phyloP scores from a whole-genome alignment of 2,113 vertebrate genomes.

The Saccopteryx bilineata region DNA sequence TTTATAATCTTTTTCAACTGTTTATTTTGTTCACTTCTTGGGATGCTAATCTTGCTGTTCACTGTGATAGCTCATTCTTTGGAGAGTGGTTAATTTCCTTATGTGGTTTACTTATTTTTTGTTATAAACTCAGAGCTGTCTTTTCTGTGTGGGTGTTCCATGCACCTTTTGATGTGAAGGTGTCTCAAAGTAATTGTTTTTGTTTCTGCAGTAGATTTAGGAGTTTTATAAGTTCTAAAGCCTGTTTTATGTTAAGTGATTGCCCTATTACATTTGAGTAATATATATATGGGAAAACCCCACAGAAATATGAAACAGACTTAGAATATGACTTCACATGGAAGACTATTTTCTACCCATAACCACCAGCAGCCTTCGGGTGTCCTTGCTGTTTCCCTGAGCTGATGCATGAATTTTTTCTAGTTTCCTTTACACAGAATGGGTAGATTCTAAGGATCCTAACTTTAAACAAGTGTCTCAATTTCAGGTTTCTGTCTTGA shows the following conservation, averaged over 20 bases:
- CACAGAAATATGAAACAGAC: background rate
- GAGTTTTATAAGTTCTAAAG: background rate
- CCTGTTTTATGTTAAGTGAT: constrained; percentile 16
- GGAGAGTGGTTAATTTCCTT: constrained; percentile 13
- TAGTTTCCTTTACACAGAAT: background rate
- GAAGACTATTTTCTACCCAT: background rate
- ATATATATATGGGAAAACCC: background rate
- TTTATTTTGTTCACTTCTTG: constrained; percentile 1
- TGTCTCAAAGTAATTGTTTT: background rate
- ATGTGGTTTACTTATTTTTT: background rate
- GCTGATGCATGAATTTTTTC: background rate
- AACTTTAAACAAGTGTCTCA: background rate
- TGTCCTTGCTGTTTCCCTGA: constrained; percentile 1
- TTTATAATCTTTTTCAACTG: constrained; percentile 1
- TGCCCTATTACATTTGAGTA: background rate
- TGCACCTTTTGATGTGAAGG: background rate
- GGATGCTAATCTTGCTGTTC: background rate
- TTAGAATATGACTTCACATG: too few relatives aligned
- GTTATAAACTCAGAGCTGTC: constrained; percentile 12
- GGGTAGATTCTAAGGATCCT: background rate
- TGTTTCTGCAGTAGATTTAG: background rate
- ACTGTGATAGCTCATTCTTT: background rate
- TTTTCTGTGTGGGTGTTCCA: background rate
- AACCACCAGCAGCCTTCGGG: background rate
- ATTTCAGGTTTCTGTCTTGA: background rate